Evolutionary conservation across 2,888 invertebrate species (phyloP).

Genomic region (Vanessa cardui): DNA sequence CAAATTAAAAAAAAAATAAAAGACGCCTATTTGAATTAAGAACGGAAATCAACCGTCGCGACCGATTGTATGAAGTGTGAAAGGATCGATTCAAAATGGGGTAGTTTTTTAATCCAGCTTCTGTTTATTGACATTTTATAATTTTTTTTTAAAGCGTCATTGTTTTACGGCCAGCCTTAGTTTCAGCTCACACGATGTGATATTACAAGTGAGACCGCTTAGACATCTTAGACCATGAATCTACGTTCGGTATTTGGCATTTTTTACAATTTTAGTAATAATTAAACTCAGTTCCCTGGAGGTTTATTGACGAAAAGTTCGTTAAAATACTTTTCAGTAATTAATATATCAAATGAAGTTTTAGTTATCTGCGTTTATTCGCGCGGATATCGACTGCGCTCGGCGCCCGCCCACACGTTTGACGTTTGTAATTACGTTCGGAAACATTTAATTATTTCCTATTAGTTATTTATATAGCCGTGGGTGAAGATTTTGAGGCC

Average conservation of each 20-base stretch:
- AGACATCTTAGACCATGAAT: slow-evolving; percentile 7
- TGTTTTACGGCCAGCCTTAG: slow-evolving; percentile 48
- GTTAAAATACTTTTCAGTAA: slow-evolving; percentile 8
- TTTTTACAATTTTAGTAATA: not conserved
- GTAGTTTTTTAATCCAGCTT: slow-evolving; percentile 61
- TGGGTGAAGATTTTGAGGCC: slow-evolving; percentile 20
- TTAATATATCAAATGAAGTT: slow-evolving; percentile 28
- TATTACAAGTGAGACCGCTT: slow-evolving; percentile 28
- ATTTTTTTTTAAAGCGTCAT: slow-evolving; percentile 53
- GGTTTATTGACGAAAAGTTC: slow-evolving; percentile 7
- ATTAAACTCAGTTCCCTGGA: not conserved
- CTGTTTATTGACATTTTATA: slow-evolving; percentile 72
- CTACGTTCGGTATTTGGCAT: slow-evolving; percentile 8
- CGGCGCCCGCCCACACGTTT: slow-evolving; percentile 30
- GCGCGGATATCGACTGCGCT: slow-evolving; percentile 30
- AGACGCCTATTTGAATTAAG: slow-evolving; percentile 77
- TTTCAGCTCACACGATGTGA: slow-evolving; percentile 32
- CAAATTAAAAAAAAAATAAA: slow-evolving; percentile 65
- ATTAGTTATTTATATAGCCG: slow-evolving; percentile 32
- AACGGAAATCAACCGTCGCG: slow-evolving; percentile 81
- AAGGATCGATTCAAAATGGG: slow-evolving; percentile 78
- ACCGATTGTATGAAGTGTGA: slow-evolving; percentile 79
- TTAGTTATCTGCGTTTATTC: slow-evolving; percentile 21
- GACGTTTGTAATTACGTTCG: slow-evolving; percentile 46
- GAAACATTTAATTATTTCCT: slow-evolving; percentile 47